Percentiles rank a stretch among this genome's conserved stretches.
Evolutionary conservation across 2,888 invertebrate genomes (phyloP).

Genomic region (Polylopha cassiicola): DNA sequence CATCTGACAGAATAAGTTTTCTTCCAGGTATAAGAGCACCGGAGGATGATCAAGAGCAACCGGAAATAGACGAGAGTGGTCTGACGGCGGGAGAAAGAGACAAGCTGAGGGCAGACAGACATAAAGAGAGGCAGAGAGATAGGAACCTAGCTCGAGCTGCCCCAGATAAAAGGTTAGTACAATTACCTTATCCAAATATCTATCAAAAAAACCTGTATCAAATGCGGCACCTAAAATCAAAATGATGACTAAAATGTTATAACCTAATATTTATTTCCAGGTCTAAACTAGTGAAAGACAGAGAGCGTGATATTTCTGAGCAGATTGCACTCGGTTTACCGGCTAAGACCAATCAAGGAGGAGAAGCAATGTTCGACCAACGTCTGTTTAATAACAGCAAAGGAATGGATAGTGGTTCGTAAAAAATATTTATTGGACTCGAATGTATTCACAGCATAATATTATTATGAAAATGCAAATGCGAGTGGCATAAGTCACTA

Average conservation of each 20-base stretch:
- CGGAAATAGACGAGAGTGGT: slow-evolving; percentile 47
- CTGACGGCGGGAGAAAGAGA: slow-evolving; percentile 87
- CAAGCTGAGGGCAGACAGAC: slow-evolving; percentile 89
- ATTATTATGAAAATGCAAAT: too few species aligned
- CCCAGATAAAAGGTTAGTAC: slow-evolving; percentile 87
- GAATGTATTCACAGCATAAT: too few species aligned
- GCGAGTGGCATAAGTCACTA: too few species aligned
- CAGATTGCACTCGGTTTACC: slow-evolving; percentile 98
- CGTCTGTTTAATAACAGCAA: slow-evolving; percentile 95
- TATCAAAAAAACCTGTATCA: too few species aligned
- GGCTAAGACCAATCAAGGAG: slow-evolving; percentile 81
- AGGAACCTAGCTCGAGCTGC: slow-evolving; percentile 95
- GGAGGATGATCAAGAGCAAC: slow-evolving; percentile 49
- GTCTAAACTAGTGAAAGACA: slow-evolving; percentile 89
- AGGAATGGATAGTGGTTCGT: slow-evolving; percentile 88
- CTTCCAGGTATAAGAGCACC: slow-evolving; percentile 56
- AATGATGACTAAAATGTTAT: too few species aligned
- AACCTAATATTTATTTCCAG: slow-evolving; percentile 42
- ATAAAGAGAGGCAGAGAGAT: slow-evolving; percentile 94
- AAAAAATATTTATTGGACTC: neutral
- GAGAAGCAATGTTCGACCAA: slow-evolving; percentile 95
- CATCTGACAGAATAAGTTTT: neutral
- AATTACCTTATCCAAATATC: neutral
- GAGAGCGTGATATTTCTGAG: slow-evolving; percentile 98
- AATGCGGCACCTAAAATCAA: too few species aligned